Base-by-base conservation (phyloP, 1,140 invertebrate species). In the Neotoxoptera formosana region DNA sequence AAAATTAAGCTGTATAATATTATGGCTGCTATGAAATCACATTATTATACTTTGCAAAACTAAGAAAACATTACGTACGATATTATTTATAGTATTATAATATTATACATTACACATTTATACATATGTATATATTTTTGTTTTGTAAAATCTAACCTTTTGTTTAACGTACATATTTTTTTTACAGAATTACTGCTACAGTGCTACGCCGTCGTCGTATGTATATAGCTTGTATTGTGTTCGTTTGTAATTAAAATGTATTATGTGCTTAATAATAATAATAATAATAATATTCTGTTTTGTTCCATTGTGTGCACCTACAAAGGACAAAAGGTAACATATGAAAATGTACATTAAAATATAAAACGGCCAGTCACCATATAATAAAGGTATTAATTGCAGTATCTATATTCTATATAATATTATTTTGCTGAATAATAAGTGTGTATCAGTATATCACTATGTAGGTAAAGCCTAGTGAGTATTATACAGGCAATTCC, bases 261-360 rank as follows among this genome's bases (percentile, higher is more conserved):
- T 89, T 56, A 89, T 89, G 9, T 25, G 51, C 53, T 89, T 89
- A 51, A 60, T 60, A 90, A 90, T 47, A 67, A 90, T 67, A 67
- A 67, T 60, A 9, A 60, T 67, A n/a, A 76, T 76, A 17, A 90
- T 67, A 67, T 90, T 67, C 56, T 67, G 36, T 60, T 90, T 67
- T 34, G 14, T 89, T n/a, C 36, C 53, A 90, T 90, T 90, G 36
- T 90, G 23, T 45, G 30, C 14, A n/a, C 53, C 48, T 53, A 89
- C 48, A 56, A 89, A 90, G 30, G 89, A 90, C 89, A 90, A 90
- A 90, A 90, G 88, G 88, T 90, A 90, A 67, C 89, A 90, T 90
- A 90, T 90, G 89, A 90, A 60, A 90, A 90, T 90, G 45, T 45
- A 67, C 89, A 90, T 90, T 30, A 41, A 20, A 90, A 90, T 67